Conservation (phyloP, 2,797 vertebrate species). For the Eulemur mongoz region DNA sequence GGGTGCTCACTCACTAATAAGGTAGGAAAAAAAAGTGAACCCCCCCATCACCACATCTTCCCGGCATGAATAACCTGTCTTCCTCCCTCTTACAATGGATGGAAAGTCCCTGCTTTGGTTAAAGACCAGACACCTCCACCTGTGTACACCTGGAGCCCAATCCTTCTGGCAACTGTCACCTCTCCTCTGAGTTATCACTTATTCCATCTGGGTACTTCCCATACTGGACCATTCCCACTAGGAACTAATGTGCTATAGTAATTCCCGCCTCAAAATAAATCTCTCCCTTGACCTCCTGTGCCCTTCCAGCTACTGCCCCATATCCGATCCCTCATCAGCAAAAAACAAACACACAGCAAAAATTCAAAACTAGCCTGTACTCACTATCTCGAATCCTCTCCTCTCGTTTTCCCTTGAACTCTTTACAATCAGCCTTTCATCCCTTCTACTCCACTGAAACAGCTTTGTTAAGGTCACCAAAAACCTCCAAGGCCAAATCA, state of each 20-base stretch:
- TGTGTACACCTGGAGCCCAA: background rate
- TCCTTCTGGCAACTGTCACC: background rate
- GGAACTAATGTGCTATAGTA: background rate
- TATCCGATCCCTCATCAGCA: background rate
- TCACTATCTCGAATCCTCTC: background rate
- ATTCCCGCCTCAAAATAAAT: background rate
- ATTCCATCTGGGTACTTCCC: background rate
- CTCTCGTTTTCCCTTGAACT: background rate
- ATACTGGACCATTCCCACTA: background rate
- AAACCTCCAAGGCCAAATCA: background rate
- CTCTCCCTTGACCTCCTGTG: background rate
- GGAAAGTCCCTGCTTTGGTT: background rate
- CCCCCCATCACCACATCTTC: background rate
- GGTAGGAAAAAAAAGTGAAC: background rate
- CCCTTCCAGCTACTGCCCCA: background rate
- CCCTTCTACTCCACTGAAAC: background rate
- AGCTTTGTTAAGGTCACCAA: background rate
- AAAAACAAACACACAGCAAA: background rate
- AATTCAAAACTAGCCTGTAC: background rate
- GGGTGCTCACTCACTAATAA: background rate
- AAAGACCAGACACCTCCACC: background rate
- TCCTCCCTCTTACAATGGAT: background rate
- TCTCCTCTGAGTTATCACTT: background rate
- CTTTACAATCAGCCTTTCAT: background rate
- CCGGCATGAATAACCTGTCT: background rate